Percentiles rank a stretch among this genome's conserved stretches.
Evolutionary conservation across 2,888 invertebrate genomes (phyloP).

Genomic region (Chironomus riparius): DNA sequence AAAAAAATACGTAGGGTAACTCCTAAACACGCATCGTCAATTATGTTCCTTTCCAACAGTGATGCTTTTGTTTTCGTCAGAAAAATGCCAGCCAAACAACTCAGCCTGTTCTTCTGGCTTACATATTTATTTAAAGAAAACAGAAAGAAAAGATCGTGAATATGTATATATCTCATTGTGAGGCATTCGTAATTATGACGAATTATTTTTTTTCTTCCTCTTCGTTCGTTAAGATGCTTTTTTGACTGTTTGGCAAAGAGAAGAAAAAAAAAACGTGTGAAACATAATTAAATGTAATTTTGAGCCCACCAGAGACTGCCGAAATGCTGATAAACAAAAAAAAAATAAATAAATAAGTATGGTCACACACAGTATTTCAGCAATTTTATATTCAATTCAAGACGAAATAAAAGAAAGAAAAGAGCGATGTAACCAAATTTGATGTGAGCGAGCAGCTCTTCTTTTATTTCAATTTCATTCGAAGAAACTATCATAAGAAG

Average conservation of each 20-base stretch:
- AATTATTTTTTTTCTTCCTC: not conserved
- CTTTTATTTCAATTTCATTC: not conserved
- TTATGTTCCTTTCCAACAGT: not conserved
- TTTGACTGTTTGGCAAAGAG: not conserved
- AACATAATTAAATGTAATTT: constrained; percentile 23
- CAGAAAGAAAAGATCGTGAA: not conserved
- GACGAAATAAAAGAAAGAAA: not conserved
- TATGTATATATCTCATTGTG: not conserved
- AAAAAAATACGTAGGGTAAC: not conserved
- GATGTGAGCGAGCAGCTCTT: too few relatives aligned
- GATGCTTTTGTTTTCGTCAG: not conserved
- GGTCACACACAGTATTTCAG: not conserved
- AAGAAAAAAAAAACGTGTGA: constrained; percentile 23
- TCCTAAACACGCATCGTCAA: not conserved
- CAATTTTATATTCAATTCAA: not conserved
- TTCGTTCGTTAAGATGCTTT: not conserved
- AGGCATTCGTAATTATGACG: constrained; percentile 6
- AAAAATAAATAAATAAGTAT: not conserved
- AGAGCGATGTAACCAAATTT: not conserved
- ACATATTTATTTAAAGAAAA: not conserved
- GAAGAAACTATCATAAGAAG: not conserved
- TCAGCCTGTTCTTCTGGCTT: not conserved
- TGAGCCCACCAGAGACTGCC: constrained; percentile 9
- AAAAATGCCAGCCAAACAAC: not conserved
- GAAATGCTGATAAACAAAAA: not conserved